Conservation (phyloP, 2,113 vertebrate species). For the Chionis minor region DNA sequence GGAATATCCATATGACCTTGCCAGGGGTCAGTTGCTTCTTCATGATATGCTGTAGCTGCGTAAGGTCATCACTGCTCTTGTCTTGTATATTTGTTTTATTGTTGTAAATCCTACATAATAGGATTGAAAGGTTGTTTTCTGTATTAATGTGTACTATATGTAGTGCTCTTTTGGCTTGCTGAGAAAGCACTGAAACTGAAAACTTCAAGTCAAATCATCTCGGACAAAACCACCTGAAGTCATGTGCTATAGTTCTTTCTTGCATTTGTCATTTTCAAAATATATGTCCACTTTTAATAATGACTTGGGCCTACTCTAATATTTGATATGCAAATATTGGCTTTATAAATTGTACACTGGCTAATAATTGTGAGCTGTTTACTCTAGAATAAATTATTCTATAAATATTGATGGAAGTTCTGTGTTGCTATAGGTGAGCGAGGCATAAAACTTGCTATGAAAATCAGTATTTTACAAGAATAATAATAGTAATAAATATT, state of each 20-base stretch:
- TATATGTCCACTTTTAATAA: not conserved
- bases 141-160: not conserved
- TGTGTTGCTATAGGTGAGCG: not conserved
- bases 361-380: slow-evolving; percentile 18
- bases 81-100: not conserved
- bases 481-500: not conserved
- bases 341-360: not conserved
- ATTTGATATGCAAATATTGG: not conserved
- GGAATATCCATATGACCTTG: slow-evolving; percentile 15
- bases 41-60: not conserved
- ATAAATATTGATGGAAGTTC: not conserved
- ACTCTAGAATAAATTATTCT: not conserved
- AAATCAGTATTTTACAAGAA: not conserved
- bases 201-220: not conserved
- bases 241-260: not conserved
- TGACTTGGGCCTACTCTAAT: not conserved
- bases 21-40: slow-evolving; percentile 7
- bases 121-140: not conserved
- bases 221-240: not conserved
- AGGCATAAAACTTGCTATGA: not conserved
- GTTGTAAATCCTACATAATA: not conserved
- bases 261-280: not conserved
- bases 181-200: not conserved
- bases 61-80: not conserved
- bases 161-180: not conserved